Evolutionary conservation across 2,113 vertebrate genomes (phyloP), one percentile per base, ranked within the genome.

Genomic region (Poecile atricapillus): DNA sequence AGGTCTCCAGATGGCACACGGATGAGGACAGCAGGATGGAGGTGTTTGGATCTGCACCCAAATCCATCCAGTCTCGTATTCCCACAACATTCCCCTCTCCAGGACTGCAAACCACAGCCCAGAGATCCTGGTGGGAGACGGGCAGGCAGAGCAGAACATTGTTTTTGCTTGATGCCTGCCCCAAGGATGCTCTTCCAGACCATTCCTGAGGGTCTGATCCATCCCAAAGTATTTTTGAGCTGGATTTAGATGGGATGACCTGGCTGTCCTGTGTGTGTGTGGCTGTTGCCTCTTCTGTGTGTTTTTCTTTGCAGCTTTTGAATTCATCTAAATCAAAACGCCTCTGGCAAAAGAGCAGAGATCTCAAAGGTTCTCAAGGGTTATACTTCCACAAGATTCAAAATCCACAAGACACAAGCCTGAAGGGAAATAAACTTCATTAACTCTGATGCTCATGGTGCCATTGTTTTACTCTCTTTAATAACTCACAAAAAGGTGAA

Each of bases 371-470:
- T 64, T 68, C 41, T 83, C 33, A 68, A 18, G 44, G 7, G 17
- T 7, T 68, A 1, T 11, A 55, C 55, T 83, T 89, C 23, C 25
- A 55, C 16, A 27, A 35, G 41, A 41, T 64, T 81, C 46, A 85
- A 70, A 83, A 78, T 44, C 55, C 82, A 14, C 28, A 67, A 19
- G 27, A 33, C 11, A 13, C 15, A 69, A 56, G 4, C 43, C 11
- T 28, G 10, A 23, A 46, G 47, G 43, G 75, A 67, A 93, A 49
- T 63, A 46, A 46, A 9, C 33, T 71, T 71, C 24, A 80, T 76
- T 83, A 67, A 35, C 43, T 79, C 27, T 0, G 0, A 23, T 23
- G 24, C 13, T 79, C 14, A 5, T 0, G 6, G 15, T 56, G 39
- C 18, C 47, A 62, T 23, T 46, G 23, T n/a, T 90, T 69, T 70